Evolutionary conservation across 2,113 vertebrate genomes (phyloP).

Genomic region (Eclectus roratus): DNA sequence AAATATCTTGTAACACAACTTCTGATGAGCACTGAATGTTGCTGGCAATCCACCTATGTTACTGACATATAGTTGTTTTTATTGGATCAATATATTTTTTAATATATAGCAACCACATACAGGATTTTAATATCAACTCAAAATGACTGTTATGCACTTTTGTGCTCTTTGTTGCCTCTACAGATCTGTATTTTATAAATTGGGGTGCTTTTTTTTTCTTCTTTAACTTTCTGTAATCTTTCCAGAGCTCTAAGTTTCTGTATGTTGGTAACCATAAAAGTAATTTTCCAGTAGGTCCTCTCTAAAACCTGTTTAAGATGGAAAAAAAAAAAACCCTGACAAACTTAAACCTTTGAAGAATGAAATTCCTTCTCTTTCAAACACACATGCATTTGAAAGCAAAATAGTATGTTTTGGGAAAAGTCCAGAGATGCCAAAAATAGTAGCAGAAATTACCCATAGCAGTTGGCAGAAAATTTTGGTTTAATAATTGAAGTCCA

Average conservation of each 20-base stretch:
- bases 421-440: not conserved
- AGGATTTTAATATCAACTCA: slow-evolving; percentile 2
- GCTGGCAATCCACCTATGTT: slow-evolving; percentile 1
- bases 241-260: not conserved
- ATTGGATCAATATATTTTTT: slow-evolving; percentile 20
- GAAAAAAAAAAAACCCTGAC: not conserved
- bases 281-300: not conserved
- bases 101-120: slow-evolving; percentile 32
- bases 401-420: not conserved
- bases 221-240: not conserved
- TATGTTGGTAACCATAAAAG: not conserved
- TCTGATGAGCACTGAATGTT: not conserved
- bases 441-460: not conserved
- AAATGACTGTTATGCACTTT: not conserved
- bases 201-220: rapidly evolving
- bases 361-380: not conserved
- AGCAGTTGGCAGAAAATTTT: not conserved
- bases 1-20: not conserved
- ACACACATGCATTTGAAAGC: not conserved
- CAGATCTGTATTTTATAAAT: slow-evolving; percentile 18
- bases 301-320: not conserved
- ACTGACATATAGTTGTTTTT: slow-evolving; percentile 1
- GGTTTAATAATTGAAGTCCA: not conserved
- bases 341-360: not conserved
- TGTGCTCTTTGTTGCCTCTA: not conserved